Evolutionary conservation across 2,113 vertebrate genomes (phyloP), one percentile per base, ranked within the genome.

Genomic region (Apteryx mantelli): DNA sequence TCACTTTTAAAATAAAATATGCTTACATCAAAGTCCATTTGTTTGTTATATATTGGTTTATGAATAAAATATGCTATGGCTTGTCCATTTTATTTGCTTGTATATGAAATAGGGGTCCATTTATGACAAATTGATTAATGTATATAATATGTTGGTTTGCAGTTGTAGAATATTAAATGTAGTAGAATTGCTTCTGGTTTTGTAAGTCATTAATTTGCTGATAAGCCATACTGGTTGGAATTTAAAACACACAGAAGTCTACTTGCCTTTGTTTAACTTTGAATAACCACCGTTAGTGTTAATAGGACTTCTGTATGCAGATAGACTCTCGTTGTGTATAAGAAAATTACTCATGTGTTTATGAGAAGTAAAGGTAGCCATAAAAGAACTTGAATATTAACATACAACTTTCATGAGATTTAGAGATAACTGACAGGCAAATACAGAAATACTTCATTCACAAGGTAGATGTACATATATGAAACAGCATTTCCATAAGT

Each of bases 71-170:
- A 91, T 24, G 18, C 40, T 71, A 53, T 36, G 61, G 50, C 42
- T 78, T 80, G 40, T 79, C 80, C 86, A 38, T 70, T 94, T 96
- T 63, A 91, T 89, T 95, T 94, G 80, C 91, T 68, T 86, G 36
- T 86, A 85, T 87, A 92, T 66, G 86, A 92, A 82, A 77, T 1
- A 74, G 63, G 42, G 81, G 58, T 60, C 86, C 83, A 88, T 94
- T 96, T 95, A 94, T 80, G 88, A 93, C 85, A 94, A 88, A 95
- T 50, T 94, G 96, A 97, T 94, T 95, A 95, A 96, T 83, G 60
- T 63, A 90, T 93, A 86, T 81, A 95, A 97, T 86, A 94, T n/a
- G n/a, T 21, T 73, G 66, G 38, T 82, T 93, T 85, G 56, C 82
- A 96, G 77, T 68, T 89, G 48, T 30, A 87, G 80, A 88, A 87